These are phyloP conservation scores for Rhinatrema bivittatum DNA, from an alignment of 2,797 vertebrate genomes.

Conservation along the genomic window DNA sequence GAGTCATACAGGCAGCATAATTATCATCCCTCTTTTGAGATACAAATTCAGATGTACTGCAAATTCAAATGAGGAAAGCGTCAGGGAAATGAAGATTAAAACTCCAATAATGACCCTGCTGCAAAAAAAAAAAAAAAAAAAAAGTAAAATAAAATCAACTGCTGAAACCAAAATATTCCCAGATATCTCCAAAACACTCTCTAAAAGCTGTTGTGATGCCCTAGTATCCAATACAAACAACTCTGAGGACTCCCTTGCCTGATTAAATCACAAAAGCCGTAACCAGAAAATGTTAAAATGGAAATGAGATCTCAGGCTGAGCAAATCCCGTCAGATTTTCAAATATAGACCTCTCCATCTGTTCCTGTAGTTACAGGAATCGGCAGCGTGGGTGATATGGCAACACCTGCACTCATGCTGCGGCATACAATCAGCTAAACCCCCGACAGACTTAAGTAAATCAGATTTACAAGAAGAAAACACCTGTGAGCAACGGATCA, in stretches of 20 bases:
- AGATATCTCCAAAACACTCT: not conserved
- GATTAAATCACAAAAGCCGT: slow-evolving; percentile 15
- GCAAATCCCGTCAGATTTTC: slow-evolving; percentile 40
- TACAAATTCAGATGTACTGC: too few species aligned
- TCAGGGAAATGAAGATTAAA: too few species aligned
- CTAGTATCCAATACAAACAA: not conserved
- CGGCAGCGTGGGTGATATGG: slow-evolving; percentile 22
- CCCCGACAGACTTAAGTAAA: too few species aligned
- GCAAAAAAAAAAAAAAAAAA: too few species aligned
- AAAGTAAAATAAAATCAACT: too few species aligned
- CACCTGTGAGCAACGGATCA: too few species aligned
- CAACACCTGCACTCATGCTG: slow-evolving; percentile 25
- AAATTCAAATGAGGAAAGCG: too few species aligned
- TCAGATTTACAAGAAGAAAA: too few species aligned
- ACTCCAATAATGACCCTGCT: too few species aligned
- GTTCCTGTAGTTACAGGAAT: slow-evolving; percentile 34
- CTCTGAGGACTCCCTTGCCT: slow-evolving; percentile 6
- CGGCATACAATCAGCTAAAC: slow-evolving; percentile 4
- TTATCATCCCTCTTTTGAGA: too few species aligned
- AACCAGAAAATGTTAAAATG: slow-evolving; percentile 31
- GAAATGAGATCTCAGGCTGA: slow-evolving; percentile 31
- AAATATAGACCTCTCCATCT: slow-evolving; percentile 42
- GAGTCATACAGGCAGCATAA: too few species aligned
- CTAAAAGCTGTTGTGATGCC: not conserved
- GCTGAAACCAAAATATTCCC: too few species aligned